phyloP scores from a whole-genome alignment of 2,797 vertebrate genomes.

The Myioborus miniatus region DNA sequence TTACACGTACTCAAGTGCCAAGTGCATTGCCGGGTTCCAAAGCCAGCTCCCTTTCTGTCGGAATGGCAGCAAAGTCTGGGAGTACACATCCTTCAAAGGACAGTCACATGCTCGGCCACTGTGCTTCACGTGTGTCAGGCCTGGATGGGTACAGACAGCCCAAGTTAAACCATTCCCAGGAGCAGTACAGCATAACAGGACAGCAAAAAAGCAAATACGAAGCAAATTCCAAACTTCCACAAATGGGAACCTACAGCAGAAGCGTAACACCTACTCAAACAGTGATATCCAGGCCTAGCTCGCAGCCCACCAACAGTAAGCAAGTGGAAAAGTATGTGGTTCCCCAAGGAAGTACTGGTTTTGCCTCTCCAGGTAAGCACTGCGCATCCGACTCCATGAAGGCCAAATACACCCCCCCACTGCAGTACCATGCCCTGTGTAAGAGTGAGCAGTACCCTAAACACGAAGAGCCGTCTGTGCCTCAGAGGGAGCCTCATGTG shows the following conservation, averaged over 20 bases:
- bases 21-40: slow-evolving; percentile 62
- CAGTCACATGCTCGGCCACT: neutral
- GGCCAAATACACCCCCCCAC: slow-evolving; percentile 67
- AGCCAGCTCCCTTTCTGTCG: slow-evolving; percentile 59
- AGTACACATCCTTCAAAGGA: slow-evolving; percentile 65
- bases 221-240: slow-evolving; percentile 74
- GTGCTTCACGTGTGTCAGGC: slow-evolving; percentile 40
- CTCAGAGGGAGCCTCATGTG: slow-evolving; percentile 67
- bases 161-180: slow-evolving; percentile 72
- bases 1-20: slow-evolving; percentile 87
- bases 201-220: slow-evolving; percentile 80
- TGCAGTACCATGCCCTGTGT: slow-evolving; percentile 67
- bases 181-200: slow-evolving; percentile 35
- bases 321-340: slow-evolving; percentile 77
- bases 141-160: slow-evolving; percentile 70
- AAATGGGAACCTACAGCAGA: slow-evolving; percentile 75
- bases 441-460: slow-evolving; percentile 66
- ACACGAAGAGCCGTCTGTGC: slow-evolving; percentile 62
- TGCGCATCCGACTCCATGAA: slow-evolving; percentile 77
- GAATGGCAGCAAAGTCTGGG: slow-evolving; percentile 31
- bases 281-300: slow-evolving; percentile 58
- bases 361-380: slow-evolving; percentile 83
- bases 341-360: slow-evolving; percentile 81
- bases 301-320: slow-evolving; percentile 70
- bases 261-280: slow-evolving; percentile 66